These are phyloP conservation scores for Himalopsyche kuldschensis DNA, from an alignment of 2,888 invertebrate genomes.

Conservation along the genomic window DNA sequence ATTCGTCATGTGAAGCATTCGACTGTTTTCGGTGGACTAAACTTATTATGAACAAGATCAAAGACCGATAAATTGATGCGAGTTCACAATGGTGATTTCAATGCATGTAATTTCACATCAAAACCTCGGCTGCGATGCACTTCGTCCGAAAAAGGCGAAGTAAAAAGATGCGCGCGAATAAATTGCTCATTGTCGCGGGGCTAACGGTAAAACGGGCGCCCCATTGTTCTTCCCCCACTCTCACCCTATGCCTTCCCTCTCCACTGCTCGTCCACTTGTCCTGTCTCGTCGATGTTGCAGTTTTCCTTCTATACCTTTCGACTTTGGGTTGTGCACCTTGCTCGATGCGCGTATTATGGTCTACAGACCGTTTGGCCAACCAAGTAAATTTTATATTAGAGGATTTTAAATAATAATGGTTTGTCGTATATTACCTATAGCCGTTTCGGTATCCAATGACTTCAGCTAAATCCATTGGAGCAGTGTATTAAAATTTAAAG, in stretches of 20 bases:
- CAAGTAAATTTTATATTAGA: too few species aligned
- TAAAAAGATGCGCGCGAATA: background rate
- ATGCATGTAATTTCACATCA: background rate
- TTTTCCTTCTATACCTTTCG: too few species aligned
- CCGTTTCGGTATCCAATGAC: too few species aligned
- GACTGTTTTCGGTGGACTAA: too few species aligned
- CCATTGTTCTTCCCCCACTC: background rate
- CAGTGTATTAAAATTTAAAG: too few species aligned
- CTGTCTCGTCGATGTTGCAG: background rate
- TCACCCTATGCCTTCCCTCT: background rate
- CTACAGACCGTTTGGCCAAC: too few species aligned
- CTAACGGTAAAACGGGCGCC: background rate
- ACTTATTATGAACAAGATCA: background rate
- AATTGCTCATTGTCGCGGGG: background rate
- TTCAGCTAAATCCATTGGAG: too few species aligned
- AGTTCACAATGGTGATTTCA: background rate
- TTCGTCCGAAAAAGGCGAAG: background rate
- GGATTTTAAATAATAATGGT: too few species aligned
- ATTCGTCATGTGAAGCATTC: too few species aligned
- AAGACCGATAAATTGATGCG: background rate
- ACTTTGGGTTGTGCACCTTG: too few species aligned
- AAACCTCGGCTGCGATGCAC: background rate
- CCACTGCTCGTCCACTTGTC: background rate
- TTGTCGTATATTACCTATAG: too few species aligned
- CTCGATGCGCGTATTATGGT: too few species aligned